Evolutionary conservation across 2,888 invertebrate genomes (phyloP).

Genomic region (Scaptomyza caliginosa): DNA sequence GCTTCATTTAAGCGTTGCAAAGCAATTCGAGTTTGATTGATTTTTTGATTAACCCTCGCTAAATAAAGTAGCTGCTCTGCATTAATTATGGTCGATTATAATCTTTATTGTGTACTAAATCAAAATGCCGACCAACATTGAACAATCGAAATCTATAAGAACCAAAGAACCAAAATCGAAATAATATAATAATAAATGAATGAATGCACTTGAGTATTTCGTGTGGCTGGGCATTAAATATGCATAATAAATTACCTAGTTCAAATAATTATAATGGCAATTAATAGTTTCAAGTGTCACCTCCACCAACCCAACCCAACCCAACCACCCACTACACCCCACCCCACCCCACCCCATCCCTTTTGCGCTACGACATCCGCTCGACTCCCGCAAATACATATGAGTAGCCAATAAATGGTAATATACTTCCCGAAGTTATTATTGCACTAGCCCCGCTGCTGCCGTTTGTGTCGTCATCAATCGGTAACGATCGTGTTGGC

Average conservation of each 20-base stretch:
- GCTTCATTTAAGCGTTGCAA: too few species aligned
- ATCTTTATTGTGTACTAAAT: conserved; percentile 54
- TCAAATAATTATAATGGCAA: conserved; percentile 53
- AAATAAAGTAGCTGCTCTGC: background rate
- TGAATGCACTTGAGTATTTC: conserved; percentile 15
- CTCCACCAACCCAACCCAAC: background rate
- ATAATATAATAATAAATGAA: conserved; percentile 4
- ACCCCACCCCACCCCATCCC: background rate
- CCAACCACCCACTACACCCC: background rate
- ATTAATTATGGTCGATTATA: conserved; percentile 32
- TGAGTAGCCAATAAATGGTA: background rate
- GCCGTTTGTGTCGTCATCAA: conserved; percentile 25
- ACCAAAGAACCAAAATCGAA: conserved; percentile 4
- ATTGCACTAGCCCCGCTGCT: background rate
- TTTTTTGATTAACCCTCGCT: conserved; percentile 1
- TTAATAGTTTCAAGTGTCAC: conserved; percentile 34
- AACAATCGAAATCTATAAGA: conserved; percentile 34
- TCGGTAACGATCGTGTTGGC: conserved; percentile 4
- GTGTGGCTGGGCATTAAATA: conserved; percentile 46
- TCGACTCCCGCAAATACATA: conserved; percentile 20
- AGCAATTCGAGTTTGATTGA: too few species aligned
- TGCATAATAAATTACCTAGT: conserved; percentile 54
- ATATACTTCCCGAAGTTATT: conserved; percentile 1
- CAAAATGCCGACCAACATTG: conserved; percentile 18
- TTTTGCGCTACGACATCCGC: conserved; percentile 20